Base-by-base conservation (phyloP, 2,113 vertebrate species). In the Eudorcas thomsonii region DNA sequence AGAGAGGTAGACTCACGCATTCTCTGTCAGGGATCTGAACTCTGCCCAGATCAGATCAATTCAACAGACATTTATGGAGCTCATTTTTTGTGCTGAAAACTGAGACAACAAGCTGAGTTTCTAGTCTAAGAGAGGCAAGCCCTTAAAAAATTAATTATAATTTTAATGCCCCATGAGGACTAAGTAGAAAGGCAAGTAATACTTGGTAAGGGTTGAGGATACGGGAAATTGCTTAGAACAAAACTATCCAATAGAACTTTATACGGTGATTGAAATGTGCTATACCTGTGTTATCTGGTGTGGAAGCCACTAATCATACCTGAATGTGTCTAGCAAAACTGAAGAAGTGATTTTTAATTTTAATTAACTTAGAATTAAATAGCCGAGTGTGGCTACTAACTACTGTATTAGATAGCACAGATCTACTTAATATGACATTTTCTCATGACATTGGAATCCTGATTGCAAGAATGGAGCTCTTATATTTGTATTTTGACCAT, bases 121-220 rank as follows among this genome's bases (percentile, higher is more conserved):
- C 39, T 95, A 26, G 30, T 83, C 77, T 91, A 62, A 60, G 80
- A 67, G 36, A 95, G 62, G 19, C 28, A 93, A 15, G 59, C 54
- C 59, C 48, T 71, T 94, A 17, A 90, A n/a, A 86, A 52, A 93
- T 78, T 50, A n/a, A 15, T 88, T 95, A 50, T 33, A 88, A 39
- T 87, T 94, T 96, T 95, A 94, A 64, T 96, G 36, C 28, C 36
- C 26, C 74, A 2, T 78, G 33, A 96, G 8, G n/a, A 86, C 80
- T 92, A 78, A 52, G 16, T 88, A 78, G 82, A 91, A 93, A 43
- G 90, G 84, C 23, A 86, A 87, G 36, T 96, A 78, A 48, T 90
- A 30, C 26, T 60, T 59, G 11, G 7, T 60, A 6, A 67, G 39
- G 25, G 19, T 95, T 59, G 11, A 54, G 14, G 83, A 90, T 94